Evolutionary conservation across 2,888 invertebrate genomes (phyloP).

Genomic region (Galerucella calmariensis): DNA sequence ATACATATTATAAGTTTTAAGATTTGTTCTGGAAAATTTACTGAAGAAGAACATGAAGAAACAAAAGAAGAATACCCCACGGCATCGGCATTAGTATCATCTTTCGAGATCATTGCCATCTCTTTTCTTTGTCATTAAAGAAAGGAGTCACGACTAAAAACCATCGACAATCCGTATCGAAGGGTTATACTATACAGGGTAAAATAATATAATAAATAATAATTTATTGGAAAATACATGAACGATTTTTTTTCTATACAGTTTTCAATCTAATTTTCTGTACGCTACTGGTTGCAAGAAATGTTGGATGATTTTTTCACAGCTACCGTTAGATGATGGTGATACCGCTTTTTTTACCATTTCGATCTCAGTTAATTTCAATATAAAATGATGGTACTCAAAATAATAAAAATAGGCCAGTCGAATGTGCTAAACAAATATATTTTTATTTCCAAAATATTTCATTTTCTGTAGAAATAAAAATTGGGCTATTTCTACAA

Average conservation of each 20-base stretch:
- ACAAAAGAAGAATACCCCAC: conserved; percentile 21
- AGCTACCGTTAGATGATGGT: conserved; percentile 9
- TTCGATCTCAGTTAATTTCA: neutral
- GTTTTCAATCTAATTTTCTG: neutral
- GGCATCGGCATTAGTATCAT: conserved; percentile 32
- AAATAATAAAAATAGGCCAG: conserved; percentile 10
- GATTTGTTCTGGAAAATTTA: neutral
- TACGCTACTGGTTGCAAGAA: conserved; percentile 5
- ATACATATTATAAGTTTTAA: neutral
- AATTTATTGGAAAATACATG: no score
- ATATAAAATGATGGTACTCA: conserved; percentile 4
- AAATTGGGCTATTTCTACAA: no score
- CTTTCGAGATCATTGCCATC: conserved; percentile 7
- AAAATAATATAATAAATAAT: neutral
- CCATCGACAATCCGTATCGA: conserved; percentile 31
- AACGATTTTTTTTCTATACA: no score
- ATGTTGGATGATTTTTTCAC: neutral
- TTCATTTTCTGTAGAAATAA: no score
- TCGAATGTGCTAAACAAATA: neutral
- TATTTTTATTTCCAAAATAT: neutral
- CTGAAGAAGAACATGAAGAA: conserved; percentile 4
- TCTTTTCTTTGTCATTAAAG: conserved; percentile 34
- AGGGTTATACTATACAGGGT: conserved; percentile 3
- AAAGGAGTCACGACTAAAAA: conserved; percentile 38
- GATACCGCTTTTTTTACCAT: neutral